Evolutionary conservation across 2,888 invertebrate species (phyloP), one percentile per base, ranked within the genome.

Genomic region (Ophion ventricosus): DNA sequence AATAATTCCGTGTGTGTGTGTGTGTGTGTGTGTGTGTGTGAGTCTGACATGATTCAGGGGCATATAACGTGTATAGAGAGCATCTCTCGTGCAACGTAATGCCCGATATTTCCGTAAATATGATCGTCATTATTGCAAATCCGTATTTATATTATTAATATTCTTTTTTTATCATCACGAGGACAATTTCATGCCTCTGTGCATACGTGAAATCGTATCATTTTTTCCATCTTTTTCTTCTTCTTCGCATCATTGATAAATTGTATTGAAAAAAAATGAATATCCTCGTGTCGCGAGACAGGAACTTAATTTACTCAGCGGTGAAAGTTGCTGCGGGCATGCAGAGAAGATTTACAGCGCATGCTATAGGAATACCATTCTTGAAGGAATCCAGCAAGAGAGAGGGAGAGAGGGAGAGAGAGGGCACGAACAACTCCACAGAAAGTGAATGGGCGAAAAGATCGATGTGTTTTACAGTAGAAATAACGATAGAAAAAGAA

Each of bases 291-390:
- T 35, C 29, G 69, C 72, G 77, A 77, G 61, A 63, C 70, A 61
- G 72, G 67, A 85, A 76, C 69, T 80, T 67, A 66, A 61, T 74
- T 56, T 70, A 49, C 23, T 63, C 70, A n/a, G 43, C 81, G 88
- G 89, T 88, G 89, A 90, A 90, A 90, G 90, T 89, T 86, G 88
- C 82, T 61, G 78, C 81, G 88, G 54, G 59, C 69, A 43, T 72
- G 64, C 73, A 25, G 78, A 40, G 78, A 81, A 84, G 84, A 84
- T 84, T 84, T 82, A 84, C 81, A 81, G 40, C 70, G 74, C 80
- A 74, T 80, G 74, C 77, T 56, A 57, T 56, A 77, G 66, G 54
- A 70, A 63, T 67, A 61, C 57, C 81, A 74, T 78, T 79, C 63
- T 73, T 69, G 49, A 78, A 56, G 75, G 66, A 14, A 49, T 3